Evolutionary conservation across 2,113 vertebrate species (phyloP), one percentile per base, ranked within the genome.

Genomic region (Corapipo altera): DNA sequence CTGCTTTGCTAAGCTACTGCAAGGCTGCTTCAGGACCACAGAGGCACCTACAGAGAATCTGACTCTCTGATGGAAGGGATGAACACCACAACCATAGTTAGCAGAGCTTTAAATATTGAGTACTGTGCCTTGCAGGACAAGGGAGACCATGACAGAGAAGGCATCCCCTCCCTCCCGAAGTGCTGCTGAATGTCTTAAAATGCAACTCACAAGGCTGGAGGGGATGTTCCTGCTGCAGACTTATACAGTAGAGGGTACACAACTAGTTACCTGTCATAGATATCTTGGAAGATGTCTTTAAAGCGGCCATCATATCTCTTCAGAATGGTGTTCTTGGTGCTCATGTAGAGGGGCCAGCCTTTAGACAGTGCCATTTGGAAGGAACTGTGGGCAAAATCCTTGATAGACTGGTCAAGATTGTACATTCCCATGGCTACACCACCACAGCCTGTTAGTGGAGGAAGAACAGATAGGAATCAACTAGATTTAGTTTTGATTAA

Each of bases 261-360:
- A 96, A 59, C 26, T 64, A 70, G 88, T 97, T 98, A 99, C 99
- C 99, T 99, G 78, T 99, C 99, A 92, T 99, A 99, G 95, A 99
- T 99, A 19, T 99, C 99, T 96, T 99, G 99, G 97, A 99, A 99
- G 96, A 99, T 99, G 96, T 99, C 99, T 93, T 99, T 99, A 97
- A 99, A 99, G 88, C 99, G 98, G 0, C 99, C 99, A 65, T 99
- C 99, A 0, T 99, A 99, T 97, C 98, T 99, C 98, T 99, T 99
- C 94, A 99, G 98, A 95, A 99, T 99, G 69, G 99, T 99, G 97
- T 99, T 99, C 95, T 99, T 99, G 95, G 99, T 99, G 98, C 99
- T 99, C 98, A 99, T 98, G 95, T 99, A 99, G 43, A 99, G 98
- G 8, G 99, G 98, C 98, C 98, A 99, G 46, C 80, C 95, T 98